Conservation (phyloP, 2,113 vertebrate genomes). For the Polypterus bichir region DNA sequence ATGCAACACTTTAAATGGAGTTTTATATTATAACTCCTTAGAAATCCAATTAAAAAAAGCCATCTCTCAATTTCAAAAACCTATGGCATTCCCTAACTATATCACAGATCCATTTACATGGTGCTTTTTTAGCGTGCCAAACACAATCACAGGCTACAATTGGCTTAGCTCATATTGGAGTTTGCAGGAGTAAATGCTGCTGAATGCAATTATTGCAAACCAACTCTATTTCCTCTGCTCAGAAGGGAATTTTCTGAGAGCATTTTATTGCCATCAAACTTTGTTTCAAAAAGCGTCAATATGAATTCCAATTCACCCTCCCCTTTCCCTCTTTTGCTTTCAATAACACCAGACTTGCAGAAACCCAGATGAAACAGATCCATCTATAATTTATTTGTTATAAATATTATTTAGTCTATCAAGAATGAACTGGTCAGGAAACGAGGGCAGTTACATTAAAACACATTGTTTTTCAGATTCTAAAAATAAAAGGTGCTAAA, state of each 20-base stretch:
- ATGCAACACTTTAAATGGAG: conserved; percentile 32
- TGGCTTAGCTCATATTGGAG: conserved; percentile 62
- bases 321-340: conserved; percentile 41
- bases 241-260: conserved; percentile 57
- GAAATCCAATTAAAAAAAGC: conserved; percentile 67
- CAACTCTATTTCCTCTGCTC: conserved; percentile 65
- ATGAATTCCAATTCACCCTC: conserved; percentile 36
- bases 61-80: conserved; percentile 59
- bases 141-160: conserved; percentile 64
- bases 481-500: neutral
- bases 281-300: conserved; percentile 62
- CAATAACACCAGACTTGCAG: conserved; percentile 7
- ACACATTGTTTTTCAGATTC: conserved; percentile 4
- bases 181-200: conserved; percentile 50
- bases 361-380: neutral
- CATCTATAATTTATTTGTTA: neutral
- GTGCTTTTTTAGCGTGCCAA: conserved; percentile 61
- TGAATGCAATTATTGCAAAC: conserved; percentile 69
- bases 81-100: conserved; percentile 48
- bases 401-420: neutral
- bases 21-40: conserved; percentile 55
- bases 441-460: neutral
- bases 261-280: conserved; percentile 67
- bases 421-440: neutral
- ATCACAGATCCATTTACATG: conserved; percentile 75